phyloP scores from a whole-genome alignment of 2,113 vertebrate species.

The Pangasianodon gigas region DNA sequence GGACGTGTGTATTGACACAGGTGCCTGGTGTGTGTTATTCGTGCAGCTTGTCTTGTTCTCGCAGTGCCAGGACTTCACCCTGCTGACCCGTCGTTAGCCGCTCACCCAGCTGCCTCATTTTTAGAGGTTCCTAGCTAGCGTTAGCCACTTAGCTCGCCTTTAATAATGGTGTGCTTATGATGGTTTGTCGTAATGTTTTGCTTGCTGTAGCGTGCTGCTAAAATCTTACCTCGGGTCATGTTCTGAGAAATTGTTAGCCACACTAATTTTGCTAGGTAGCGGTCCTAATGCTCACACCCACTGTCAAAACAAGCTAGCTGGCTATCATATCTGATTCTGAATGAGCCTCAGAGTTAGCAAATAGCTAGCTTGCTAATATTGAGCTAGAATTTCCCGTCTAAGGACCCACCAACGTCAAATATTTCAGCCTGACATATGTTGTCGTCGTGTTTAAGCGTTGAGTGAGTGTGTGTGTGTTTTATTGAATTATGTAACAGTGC shows the following conservation, averaged over 20 bases:
- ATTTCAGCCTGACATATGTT: not conserved
- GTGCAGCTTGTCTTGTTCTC: not conserved
- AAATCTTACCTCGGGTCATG: not conserved
- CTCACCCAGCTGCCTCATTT: not conserved
- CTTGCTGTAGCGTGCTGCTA: not conserved
- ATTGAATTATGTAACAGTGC: not conserved
- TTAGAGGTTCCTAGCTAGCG: not conserved
- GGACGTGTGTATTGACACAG: not conserved
- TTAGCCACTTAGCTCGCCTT: not conserved
- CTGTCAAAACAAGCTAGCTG: constrained; percentile 32
- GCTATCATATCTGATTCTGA: not conserved
- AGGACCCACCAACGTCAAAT: not conserved
- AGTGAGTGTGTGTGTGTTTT: not conserved
- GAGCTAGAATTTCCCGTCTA: not conserved
- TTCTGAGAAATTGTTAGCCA: not conserved
- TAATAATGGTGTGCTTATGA: not conserved
- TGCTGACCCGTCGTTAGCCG: constrained; percentile 3
- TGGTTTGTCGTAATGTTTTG: not conserved
- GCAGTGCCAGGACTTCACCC: not conserved
- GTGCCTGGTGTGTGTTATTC: not conserved
- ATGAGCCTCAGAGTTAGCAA: not conserved
- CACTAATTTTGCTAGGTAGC: not conserved
- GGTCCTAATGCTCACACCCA: constrained; percentile 15
- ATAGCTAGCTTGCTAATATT: not conserved
- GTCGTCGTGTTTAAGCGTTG: not conserved